These are phyloP conservation scores for Himalopsyche japonica DNA, from an alignment of 2,888 invertebrate species.

Conservation along the genomic window DNA sequence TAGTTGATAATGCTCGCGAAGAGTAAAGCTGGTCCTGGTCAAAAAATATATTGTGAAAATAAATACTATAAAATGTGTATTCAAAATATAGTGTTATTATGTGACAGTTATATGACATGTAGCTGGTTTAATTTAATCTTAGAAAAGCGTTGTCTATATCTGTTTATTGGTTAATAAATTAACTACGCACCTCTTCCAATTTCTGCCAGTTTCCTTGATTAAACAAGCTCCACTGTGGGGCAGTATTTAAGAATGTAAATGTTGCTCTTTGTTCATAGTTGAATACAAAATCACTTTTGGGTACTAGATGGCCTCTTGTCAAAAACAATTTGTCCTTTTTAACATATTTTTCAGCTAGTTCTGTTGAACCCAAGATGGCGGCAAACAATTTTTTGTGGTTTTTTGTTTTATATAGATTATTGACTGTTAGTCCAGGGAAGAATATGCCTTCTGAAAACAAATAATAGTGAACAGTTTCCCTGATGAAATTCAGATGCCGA, in stretches of 20 bases:
- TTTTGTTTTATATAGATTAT: background rate
- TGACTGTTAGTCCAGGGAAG: background rate
- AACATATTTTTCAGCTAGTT: slow-evolving; percentile 50
- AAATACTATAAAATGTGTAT: too few relatives aligned
- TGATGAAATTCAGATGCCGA: background rate
- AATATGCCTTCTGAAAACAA: background rate
- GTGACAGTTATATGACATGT: too few relatives aligned
- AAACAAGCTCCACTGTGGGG: slow-evolving; percentile 70
- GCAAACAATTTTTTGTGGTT: background rate
- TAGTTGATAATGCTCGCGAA: too few relatives aligned
- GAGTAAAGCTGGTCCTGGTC: too few relatives aligned
- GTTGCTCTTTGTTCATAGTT: slow-evolving; percentile 62
- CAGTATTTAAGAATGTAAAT: slow-evolving; percentile 67
- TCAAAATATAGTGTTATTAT: too few relatives aligned
- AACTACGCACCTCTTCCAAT: slow-evolving; percentile 50
- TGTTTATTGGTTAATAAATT: too few relatives aligned
- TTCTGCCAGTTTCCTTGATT: slow-evolving; percentile 64
- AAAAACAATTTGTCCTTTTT: slow-evolving; percentile 51
- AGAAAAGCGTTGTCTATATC: too few relatives aligned
- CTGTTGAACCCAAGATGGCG: background rate
- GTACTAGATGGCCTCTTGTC: slow-evolving; percentile 65
- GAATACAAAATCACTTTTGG: slow-evolving; percentile 65
- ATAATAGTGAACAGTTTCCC: background rate
- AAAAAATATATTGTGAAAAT: too few relatives aligned
- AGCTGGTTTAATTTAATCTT: too few relatives aligned